Percentiles rank a stretch among this genome's conserved stretches.
These are phyloP conservation scores for Pangasius larnaudii DNA, from an alignment of 2,797 vertebrate genomes.

Conservation along the genomic window DNA sequence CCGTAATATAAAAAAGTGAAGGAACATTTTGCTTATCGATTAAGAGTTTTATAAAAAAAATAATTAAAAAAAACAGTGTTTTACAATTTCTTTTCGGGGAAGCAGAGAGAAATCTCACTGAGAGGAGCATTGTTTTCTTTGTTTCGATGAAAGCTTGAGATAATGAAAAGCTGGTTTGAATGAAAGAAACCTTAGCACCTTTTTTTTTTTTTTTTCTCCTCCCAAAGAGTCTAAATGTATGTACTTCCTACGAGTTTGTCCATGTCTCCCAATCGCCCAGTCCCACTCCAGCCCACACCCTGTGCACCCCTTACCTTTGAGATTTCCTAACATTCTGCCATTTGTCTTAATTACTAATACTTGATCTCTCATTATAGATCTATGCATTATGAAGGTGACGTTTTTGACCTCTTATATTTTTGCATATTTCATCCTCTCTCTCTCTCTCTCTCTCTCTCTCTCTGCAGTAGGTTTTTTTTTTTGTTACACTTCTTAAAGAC, in stretches of 20 bases:
- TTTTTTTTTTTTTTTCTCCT: conserved; percentile 23
- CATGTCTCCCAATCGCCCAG: not conserved
- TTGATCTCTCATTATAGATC: conserved; percentile 70
- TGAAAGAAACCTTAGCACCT: conserved; percentile 11
- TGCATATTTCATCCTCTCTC: conserved; percentile 53
- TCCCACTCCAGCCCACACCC: not conserved
- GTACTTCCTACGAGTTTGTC: not conserved
- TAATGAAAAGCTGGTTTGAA: not conserved
- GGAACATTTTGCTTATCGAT: conserved; percentile 26
- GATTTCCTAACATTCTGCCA: conserved; percentile 51
- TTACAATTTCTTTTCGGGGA: not conserved
- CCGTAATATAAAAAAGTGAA: not conserved
- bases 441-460: conserved; percentile 43
- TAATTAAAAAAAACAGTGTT: conserved; percentile 28
- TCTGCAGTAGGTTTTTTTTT: conserved; percentile 11
- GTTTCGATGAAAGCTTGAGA: not conserved
- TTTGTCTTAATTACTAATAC: conserved; percentile 75
- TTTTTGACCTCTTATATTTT: conserved; percentile 72
- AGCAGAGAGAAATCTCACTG: not conserved
- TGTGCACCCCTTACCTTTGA: not conserved
- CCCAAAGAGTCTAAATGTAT: conserved; percentile 27
- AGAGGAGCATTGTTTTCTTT: not conserved
- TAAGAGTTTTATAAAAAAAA: conserved; percentile 2
- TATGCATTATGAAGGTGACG: conserved; percentile 76
- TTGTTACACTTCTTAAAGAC: not conserved